Percentiles rank a stretch among this genome's conserved stretches.
These are phyloP conservation scores for Dromiciops gliroides DNA, from an alignment of 2,113 vertebrate species.

Conservation along the genomic window DNA sequence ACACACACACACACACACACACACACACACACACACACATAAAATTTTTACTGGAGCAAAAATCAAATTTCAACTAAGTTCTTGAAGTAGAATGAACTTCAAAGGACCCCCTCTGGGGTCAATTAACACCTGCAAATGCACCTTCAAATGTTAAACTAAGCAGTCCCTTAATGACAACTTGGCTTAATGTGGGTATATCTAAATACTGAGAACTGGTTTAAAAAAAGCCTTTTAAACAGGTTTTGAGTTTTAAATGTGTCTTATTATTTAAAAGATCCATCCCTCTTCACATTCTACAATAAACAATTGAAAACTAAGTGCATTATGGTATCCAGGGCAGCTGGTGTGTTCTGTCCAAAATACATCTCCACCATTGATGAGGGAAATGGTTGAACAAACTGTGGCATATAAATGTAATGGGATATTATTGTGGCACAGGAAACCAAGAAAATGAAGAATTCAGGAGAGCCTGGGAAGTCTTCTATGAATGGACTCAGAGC, in stretches of 20 bases:
- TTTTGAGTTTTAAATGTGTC: background rate
- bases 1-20: conserved; percentile 12
- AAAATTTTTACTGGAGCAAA: conserved; percentile 40
- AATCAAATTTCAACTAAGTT: conserved; percentile 59
- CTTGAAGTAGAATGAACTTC: conserved; percentile 53
- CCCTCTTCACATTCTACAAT: background rate
- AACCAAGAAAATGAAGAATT: background rate
- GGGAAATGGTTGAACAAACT: background rate
- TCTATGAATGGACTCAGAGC: background rate
- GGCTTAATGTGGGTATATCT: background rate
- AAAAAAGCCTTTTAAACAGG: background rate
- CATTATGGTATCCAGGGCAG: background rate
- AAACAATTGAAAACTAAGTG: background rate
- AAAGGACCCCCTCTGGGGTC: conserved; percentile 64
- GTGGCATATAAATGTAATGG: background rate
- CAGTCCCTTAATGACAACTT: background rate
- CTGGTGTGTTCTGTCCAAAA: background rate
- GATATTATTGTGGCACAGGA: background rate
- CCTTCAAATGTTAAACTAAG: conserved; percentile 32
- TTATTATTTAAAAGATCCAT: conserved; percentile 15
- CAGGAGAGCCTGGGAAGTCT: background rate
- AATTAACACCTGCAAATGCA: conserved; percentile 50
- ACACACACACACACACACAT: background rate
- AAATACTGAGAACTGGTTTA: background rate
- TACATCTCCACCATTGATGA: background rate